These are phyloP conservation scores for Leucophenga maculata DNA, from an alignment of 2,888 invertebrate genomes.

Conservation along the genomic window DNA sequence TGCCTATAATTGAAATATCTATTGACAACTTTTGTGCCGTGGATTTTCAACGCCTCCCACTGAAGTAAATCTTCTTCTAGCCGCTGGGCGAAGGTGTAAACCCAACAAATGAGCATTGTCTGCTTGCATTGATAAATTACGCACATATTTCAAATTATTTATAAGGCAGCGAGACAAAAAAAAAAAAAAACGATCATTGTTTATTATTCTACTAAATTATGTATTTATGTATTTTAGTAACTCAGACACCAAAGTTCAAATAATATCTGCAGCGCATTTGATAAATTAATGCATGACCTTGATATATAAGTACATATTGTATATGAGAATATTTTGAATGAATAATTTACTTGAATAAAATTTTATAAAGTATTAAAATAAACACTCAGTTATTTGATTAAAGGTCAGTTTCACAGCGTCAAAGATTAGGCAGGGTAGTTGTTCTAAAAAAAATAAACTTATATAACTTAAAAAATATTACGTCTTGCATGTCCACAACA, in stretches of 20 bases:
- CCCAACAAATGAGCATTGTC: slow-evolving; percentile 1
- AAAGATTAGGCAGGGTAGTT: too few relatives aligned
- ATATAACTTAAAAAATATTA: too few relatives aligned
- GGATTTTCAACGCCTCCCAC: not conserved
- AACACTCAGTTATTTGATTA: too few relatives aligned
- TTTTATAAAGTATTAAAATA: too few relatives aligned
- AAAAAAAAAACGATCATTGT: slow-evolving; percentile 36
- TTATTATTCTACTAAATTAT: slow-evolving; percentile 3
- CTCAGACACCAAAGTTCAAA: not conserved
- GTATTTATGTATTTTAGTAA: not conserved
- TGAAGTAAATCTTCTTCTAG: slow-evolving; percentile 40
- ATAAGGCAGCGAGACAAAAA: slow-evolving; percentile 28
- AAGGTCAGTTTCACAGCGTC: too few relatives aligned
- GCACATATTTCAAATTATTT: slow-evolving; percentile 41
- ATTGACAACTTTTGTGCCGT: not conserved
- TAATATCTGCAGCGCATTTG: not conserved
- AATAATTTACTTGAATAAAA: too few relatives aligned
- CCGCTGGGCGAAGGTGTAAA: slow-evolving; percentile 16
- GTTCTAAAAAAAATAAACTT: too few relatives aligned
- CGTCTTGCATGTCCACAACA: too few relatives aligned
- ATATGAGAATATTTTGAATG: too few relatives aligned
- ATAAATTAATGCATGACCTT: slow-evolving; percentile 8
- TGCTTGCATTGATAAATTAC: slow-evolving; percentile 41
- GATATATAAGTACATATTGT: too few relatives aligned
- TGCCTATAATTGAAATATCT: too few relatives aligned